Conservation (phyloP, 2,888 invertebrate species). For the Chaitophorus viminalis region DNA sequence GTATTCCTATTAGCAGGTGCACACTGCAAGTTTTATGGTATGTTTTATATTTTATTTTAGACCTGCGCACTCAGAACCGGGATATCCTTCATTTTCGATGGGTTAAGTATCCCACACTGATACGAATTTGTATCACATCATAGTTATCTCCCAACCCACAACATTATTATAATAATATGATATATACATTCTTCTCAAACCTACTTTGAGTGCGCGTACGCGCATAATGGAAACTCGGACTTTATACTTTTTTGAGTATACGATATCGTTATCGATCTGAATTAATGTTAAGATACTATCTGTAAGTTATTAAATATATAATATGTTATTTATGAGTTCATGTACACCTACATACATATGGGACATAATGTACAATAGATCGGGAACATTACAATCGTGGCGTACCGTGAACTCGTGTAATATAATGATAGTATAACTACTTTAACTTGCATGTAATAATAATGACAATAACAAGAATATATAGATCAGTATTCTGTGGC, state of each 20-base stretch:
- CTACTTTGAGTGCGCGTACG: neutral
- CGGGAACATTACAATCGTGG: neutral
- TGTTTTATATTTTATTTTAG: neutral
- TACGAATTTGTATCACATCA: neutral
- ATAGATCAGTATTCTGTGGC: neutral
- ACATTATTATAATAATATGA: neutral
- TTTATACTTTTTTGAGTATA: neutral
- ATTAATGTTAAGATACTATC: neutral
- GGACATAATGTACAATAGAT: neutral
- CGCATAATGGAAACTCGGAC: neutral
- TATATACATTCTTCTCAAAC: neutral
- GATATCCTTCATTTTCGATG: neutral
- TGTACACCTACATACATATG: neutral
- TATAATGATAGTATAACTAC: neutral
- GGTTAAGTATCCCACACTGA: neutral
- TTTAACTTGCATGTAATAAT: neutral
- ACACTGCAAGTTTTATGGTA: neutral
- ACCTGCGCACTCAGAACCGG: no score
- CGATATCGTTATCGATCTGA: neutral
- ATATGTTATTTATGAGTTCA: neutral
- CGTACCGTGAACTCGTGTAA: neutral
- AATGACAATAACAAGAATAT: neutral
- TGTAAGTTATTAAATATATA: neutral
- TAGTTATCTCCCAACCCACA: neutral
- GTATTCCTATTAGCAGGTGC: neutral